Conservation (phyloP, 64 coral and sea anemone species). For the Montipora foliosa region DNA sequence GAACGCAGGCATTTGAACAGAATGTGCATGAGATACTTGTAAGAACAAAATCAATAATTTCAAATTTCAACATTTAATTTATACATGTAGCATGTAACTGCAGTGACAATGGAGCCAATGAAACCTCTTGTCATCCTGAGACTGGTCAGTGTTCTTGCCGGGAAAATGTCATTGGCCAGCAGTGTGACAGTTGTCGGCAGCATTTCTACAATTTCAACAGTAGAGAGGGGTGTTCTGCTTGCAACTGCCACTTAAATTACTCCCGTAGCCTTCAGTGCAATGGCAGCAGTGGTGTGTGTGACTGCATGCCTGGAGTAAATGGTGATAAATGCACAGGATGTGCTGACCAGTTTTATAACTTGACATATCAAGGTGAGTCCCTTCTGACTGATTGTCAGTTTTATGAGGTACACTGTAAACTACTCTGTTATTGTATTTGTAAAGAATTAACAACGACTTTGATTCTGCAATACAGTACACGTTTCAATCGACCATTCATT, state of each 20-base stretch:
- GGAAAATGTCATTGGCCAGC: slow-evolving; percentile 57
- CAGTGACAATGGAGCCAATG: slow-evolving; percentile 65
- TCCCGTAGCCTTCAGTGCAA: slow-evolving; percentile 80
- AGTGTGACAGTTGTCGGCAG: slow-evolving; percentile 62
- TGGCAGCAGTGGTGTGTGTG: slow-evolving; percentile 46
- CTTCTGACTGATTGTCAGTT: neutral
- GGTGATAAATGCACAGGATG: slow-evolving; percentile 76
- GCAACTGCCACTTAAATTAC: slow-evolving; percentile 76
- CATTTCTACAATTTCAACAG: slow-evolving; percentile 88
- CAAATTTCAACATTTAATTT: neutral
- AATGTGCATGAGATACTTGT: too few relatives aligned
- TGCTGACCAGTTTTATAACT: slow-evolving; percentile 76
- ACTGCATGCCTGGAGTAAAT: slow-evolving; percentile 75
- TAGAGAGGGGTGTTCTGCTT: slow-evolving; percentile 76
- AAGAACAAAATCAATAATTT: neutral
- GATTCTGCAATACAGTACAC: too few relatives aligned
- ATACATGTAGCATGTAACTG: slow-evolving; percentile 72
- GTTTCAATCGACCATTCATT: too few relatives aligned
- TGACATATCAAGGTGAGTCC: slow-evolving; percentile 69
- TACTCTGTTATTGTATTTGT: too few relatives aligned
- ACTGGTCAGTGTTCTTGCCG: slow-evolving; percentile 83
- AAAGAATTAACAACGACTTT: too few relatives aligned
- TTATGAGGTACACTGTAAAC: too few relatives aligned
- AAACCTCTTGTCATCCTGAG: slow-evolving; percentile 72
- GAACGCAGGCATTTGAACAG: too few relatives aligned